Evolutionary conservation across 2,888 invertebrate species (phyloP), one percentile per base, ranked within the genome.

Genomic region (Tethea ocularis): DNA sequence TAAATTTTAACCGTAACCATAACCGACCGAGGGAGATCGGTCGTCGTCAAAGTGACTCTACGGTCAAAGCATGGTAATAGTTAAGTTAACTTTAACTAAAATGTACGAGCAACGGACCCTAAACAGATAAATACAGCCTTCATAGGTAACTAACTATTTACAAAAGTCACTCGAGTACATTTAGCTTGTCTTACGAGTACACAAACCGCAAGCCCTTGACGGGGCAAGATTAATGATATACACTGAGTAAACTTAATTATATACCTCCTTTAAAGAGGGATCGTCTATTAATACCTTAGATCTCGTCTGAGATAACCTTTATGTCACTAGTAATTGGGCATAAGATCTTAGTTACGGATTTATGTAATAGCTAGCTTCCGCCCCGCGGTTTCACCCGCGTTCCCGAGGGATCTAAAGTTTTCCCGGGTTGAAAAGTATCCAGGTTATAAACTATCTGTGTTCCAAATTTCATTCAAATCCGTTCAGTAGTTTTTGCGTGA

Each of bases 161-260:
- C n/a, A n/a, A 46, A 20, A 20, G 46, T 46, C 46, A 20, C 20
- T 46, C n/a, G 20, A 20, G 46, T 20, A 20, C 20, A 46, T 46
- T 46, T 46, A 10, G 20, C 46, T 2, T 46, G n/a, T 17, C 41
- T 5, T 41, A 20, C 46, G 46, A 46, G 20, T 20, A 20, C 0
- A 10, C 46, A 46, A 46, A 17, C 46, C 46, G 20, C 46, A 46
- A 46, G 46, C 10, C 33, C 33, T 4, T 46, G 46, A 46, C 46
- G 38, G 20, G 46, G 46, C 6, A 46, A 46, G 17, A 46, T 46
- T 20, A 46, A 46, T 46, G 46, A 46, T 46, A 41, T 41, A 46
- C 46, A 46, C 46, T 0, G 11, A 10, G 10, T 46, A 20, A 46
- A 46, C 20, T 46, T 46, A 46, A 46, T 46, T 46, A 46, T 46